phyloP scores from a whole-genome alignment of 2,797 vertebrate species.

The Onychomys arenicola region DNA sequence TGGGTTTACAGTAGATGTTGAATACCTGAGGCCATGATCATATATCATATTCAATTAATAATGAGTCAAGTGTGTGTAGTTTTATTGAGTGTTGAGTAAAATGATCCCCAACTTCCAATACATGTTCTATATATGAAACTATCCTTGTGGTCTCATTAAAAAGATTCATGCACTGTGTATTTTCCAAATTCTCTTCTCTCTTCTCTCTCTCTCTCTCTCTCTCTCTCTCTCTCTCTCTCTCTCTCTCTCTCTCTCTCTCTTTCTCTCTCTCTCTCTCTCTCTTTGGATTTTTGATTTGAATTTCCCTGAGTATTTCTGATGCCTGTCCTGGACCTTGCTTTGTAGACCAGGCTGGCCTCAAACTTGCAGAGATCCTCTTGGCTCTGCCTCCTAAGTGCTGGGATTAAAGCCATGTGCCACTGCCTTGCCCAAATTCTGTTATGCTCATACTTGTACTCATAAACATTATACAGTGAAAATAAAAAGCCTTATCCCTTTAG shows the following conservation, averaged over 20 bases:
- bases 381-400: no score
- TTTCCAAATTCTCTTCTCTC: neutral
- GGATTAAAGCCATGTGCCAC: no score
- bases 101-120: neutral
- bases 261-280: no score
- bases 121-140: neutral
- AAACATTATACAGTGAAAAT: neutral
- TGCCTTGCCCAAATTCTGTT: no score
- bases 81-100: neutral
- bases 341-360: no score
- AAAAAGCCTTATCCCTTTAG: neutral
- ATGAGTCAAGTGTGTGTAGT: fast-evolving
- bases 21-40: neutral
- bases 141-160: neutral
- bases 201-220: no score
- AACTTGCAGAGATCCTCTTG: no score
- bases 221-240: no score
- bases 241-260: no score
- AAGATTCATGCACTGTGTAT: neutral
- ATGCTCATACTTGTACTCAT: neutral
- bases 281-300: no score
- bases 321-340: no score
- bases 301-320: no score
- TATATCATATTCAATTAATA: neutral
- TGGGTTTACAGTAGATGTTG: neutral